A percentile compares a stretch with the other conserved stretches of the same genome.
These are phyloP conservation scores for Aradophagus sp. DNA, from an alignment of 1,140 invertebrate species.

Conservation along the genomic window DNA sequence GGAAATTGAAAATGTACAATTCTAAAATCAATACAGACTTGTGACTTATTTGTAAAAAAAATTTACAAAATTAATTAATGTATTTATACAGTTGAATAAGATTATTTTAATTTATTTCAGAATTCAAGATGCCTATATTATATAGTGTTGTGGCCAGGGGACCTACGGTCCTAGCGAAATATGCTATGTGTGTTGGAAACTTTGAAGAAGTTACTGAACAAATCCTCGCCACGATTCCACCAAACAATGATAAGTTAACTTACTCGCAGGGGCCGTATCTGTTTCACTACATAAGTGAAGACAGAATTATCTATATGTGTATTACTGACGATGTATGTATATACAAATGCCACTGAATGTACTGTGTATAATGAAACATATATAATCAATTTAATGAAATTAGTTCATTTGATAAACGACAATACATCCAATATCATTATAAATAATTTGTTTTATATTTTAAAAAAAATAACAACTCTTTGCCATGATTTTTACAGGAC, in stretches of 20 bases:
- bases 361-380: too few relatives aligned
- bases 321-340: slow-evolving; percentile 96
- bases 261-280: slow-evolving; percentile 94
- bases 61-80: too few relatives aligned
- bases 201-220: slow-evolving; percentile 95
- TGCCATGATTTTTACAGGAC: slow-evolving; percentile 82
- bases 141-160: slow-evolving; percentile 92
- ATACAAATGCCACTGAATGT: too few relatives aligned
- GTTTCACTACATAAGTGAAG: slow-evolving; percentile 93
- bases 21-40: too few relatives aligned
- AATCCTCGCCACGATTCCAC: slow-evolving; percentile 88
- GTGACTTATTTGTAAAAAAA: too few relatives aligned
- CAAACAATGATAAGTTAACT: slow-evolving; percentile 90
- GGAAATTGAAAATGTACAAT: too few relatives aligned
- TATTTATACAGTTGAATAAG: too few relatives aligned
- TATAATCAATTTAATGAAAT: too few relatives aligned
- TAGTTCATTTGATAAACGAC: too few relatives aligned
- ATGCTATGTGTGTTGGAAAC: slow-evolving; percentile 93
- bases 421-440: too few relatives aligned
- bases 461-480: too few relatives aligned
- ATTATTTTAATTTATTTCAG: slow-evolving; percentile 59
- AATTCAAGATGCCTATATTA: slow-evolving; percentile 85
- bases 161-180: slow-evolving; percentile 90
- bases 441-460: too few relatives aligned
- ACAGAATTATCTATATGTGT: slow-evolving; percentile 92